Conservation (phyloP, 2,797 vertebrate species). For the Acipenser oxyrinchus region DNA sequence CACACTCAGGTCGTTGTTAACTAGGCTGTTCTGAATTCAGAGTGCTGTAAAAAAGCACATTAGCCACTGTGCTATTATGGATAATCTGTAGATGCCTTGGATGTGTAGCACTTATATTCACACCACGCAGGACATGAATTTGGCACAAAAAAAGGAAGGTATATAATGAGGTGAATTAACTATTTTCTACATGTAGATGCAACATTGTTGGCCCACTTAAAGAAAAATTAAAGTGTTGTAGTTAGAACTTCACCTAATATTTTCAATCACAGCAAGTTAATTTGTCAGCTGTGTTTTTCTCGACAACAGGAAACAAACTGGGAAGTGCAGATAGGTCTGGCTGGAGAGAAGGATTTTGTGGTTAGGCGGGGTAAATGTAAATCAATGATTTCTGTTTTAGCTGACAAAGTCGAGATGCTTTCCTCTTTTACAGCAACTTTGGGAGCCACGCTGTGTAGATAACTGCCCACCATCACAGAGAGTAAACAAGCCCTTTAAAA, state of each 20-base stretch:
- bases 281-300: slow-evolving; percentile 66
- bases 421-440: slow-evolving; percentile 39
- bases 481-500: slow-evolving; percentile 57
- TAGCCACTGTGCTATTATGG: slow-evolving; percentile 47
- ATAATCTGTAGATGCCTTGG: slow-evolving; percentile 48
- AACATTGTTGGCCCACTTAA: slow-evolving; percentile 52
- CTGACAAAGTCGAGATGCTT: slow-evolving; percentile 57
- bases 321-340: slow-evolving; percentile 45
- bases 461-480: slow-evolving; percentile 52
- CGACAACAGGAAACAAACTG: slow-evolving; percentile 57
- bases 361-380: slow-evolving; percentile 51
- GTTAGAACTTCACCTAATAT: slow-evolving; percentile 73
- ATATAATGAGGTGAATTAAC: slow-evolving; percentile 32
- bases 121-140: slow-evolving; percentile 32
- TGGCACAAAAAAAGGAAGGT: slow-evolving; percentile 33
- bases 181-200: slow-evolving; percentile 37
- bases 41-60: slow-evolving; percentile 46
- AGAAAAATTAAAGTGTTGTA: slow-evolving; percentile 51
- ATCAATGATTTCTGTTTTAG: slow-evolving; percentile 59
- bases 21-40: slow-evolving; percentile 49
- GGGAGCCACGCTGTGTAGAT: slow-evolving; percentile 54
- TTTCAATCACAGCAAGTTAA: slow-evolving; percentile 69
- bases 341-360: slow-evolving; percentile 43
- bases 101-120: slow-evolving; percentile 42
- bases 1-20: slow-evolving; percentile 59